Evolutionary conservation across 2,888 invertebrate genomes (phyloP).

Genomic region (Oscheius sp.): DNA sequence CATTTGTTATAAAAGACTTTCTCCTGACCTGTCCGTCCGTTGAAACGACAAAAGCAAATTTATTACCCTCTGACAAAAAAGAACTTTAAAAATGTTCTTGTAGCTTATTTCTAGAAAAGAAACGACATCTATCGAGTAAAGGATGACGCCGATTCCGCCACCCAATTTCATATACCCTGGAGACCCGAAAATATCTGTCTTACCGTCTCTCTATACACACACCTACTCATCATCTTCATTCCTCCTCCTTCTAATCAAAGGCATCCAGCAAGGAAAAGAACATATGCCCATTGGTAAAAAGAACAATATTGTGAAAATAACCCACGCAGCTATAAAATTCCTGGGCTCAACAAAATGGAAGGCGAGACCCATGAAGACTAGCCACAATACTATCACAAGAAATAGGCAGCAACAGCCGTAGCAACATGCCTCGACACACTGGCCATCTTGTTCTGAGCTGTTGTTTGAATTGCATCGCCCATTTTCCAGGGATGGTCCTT

Average conservation of each 20-base stretch:
- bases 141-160: too few relatives aligned
- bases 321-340: constrained; percentile 2
- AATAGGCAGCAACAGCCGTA: not conserved
- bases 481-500: not conserved
- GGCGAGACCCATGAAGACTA: constrained; percentile 3
- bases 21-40: too few relatives aligned
- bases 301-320: constrained; percentile 13
- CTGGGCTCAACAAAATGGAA: constrained; percentile 14
- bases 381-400: not conserved
- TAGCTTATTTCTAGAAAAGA: too few relatives aligned
- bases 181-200: too few relatives aligned
- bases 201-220: too few relatives aligned
- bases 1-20: too few relatives aligned
- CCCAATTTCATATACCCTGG: too few relatives aligned
- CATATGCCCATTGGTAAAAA: not conserved
- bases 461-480: not conserved
- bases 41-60: too few relatives aligned
- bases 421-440: not conserved
- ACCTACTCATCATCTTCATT: constrained; percentile 4
- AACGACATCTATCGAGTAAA: too few relatives aligned
- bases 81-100: too few relatives aligned
- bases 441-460: not conserved
- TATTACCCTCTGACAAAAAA: too few relatives aligned
- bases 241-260: not conserved
- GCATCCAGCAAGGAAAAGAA: constrained; percentile 1